These are phyloP conservation scores for Malurus cyaneus DNA, from an alignment of 2,113 vertebrate genomes.

Conservation along the genomic window DNA sequence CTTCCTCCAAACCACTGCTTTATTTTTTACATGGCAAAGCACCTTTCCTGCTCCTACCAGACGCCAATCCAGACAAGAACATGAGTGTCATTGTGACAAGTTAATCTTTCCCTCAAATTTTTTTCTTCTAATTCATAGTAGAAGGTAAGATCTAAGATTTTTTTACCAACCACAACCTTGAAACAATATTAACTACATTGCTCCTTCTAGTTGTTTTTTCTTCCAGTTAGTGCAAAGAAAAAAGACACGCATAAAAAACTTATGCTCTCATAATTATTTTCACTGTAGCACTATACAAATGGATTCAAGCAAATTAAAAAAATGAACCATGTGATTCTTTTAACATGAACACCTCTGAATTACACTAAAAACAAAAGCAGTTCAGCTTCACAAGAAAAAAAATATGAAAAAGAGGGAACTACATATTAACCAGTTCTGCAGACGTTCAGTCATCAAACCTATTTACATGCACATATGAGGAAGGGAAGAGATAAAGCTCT, in stretches of 20 bases:
- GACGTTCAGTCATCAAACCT: background rate
- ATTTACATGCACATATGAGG: background rate
- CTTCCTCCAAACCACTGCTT: background rate
- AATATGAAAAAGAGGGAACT: background rate
- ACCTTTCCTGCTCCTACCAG: background rate
- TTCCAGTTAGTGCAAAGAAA: background rate
- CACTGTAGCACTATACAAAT: background rate
- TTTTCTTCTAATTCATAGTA: background rate
- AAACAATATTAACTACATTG: background rate
- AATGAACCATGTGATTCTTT: background rate
- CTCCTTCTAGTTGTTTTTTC: background rate
- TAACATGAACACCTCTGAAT: background rate
- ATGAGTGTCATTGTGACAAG: fast-evolving
- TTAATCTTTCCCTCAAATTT: background rate
- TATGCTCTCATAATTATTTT: background rate
- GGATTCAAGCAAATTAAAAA: background rate
- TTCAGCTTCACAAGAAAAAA: background rate
- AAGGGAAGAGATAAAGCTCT: background rate
- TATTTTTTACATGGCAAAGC: background rate
- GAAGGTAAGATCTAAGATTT: background rate
- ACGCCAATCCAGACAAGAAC: background rate
- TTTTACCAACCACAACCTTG: background rate
- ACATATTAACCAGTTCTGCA: background rate
- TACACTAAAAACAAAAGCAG: background rate
- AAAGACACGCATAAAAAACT: background rate